phyloP scores from a whole-genome alignment of 2,888 invertebrate species.

The Eupithecia vulgata region DNA sequence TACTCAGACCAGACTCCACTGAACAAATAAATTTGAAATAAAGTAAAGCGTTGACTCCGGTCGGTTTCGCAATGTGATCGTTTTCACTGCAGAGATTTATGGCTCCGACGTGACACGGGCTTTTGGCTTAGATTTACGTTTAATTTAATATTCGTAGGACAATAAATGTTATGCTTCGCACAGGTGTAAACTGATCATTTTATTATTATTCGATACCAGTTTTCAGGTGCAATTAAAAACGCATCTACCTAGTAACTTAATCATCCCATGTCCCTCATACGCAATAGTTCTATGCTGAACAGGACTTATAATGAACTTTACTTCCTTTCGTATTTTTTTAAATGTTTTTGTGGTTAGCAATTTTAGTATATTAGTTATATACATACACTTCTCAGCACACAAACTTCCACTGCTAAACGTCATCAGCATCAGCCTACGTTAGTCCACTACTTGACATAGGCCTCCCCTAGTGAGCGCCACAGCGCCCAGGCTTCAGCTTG shows the following conservation, averaged over 20 bases:
- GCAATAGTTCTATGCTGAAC: not conserved
- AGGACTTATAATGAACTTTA: not conserved
- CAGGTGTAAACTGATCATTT: not conserved
- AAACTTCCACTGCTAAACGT: too few species aligned
- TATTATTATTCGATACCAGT: not conserved
- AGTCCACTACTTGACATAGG: too few species aligned
- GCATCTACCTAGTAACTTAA: not conserved
- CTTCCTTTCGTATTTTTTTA: too few species aligned
- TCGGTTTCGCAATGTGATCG: conserved; percentile 26
- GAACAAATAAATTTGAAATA: conserved; percentile 7
- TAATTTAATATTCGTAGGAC: conserved; percentile 23
- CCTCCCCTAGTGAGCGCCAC: too few species aligned
- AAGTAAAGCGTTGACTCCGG: conserved; percentile 12
- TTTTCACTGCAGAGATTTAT: conserved; percentile 28
- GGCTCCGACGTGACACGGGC: conserved; percentile 3
- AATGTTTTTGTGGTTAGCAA: too few species aligned
- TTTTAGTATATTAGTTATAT: too few species aligned
- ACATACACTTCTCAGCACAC: too few species aligned
- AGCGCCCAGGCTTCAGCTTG: too few species aligned
- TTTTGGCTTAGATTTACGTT: conserved; percentile 18
- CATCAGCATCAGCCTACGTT: too few species aligned
- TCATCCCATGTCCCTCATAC: not conserved
- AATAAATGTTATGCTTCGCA: not conserved
- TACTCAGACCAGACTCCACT: conserved; percentile 2
- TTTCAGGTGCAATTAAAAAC: not conserved